Base-by-base conservation (phyloP, 2,113 vertebrate genomes). In the Mormyrus lacerda region DNA sequence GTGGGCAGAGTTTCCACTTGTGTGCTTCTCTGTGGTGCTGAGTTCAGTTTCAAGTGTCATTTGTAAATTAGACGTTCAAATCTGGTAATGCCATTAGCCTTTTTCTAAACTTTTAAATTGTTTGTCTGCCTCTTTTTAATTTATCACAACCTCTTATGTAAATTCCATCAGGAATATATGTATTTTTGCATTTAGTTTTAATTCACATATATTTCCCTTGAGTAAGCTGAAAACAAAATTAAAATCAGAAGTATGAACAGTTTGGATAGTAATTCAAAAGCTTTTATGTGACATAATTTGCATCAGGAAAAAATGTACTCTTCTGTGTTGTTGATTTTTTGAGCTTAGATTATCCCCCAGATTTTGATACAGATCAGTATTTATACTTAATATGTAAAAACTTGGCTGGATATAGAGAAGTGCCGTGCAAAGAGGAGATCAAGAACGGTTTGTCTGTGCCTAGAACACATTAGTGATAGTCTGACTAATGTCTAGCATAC, bases 271-370 rank as follows among this genome's bases (percentile, higher is more conserved):
- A 89, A 42, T 83, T 79, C 48, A 44, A 73, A 89, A 89, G 73
- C 88, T 47, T 82, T 83, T 15, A 89, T 83, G 88, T 89, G 88
- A 83, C 50, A 88, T 79, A 73, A 83, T 39, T 89, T 89, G 47
- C 88, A 83, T 50, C 88, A 89, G 88, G 83, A 89, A 89, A 89
- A 89, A 51, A 76, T 89, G 88, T 82, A 83, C 88, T 79, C 44
- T 88, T 83, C 76, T 87, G 35, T 87, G 73, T 31, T 89, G 69
- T 89, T 82, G 47, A 79, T 82, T 82, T 42, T 82, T 31, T 51
- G 69, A 39, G 58, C 48, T 82, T 51, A 53, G 48, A 39, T 83
- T 88, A 76, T 88, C 45, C 44, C 69, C 47, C 61, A 50, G 55
- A n/a, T 58, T 87, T 55, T 87, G 87, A 88, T 58, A 44, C 87